Evolutionary conservation across 2,113 vertebrate species (phyloP).

Genomic region (Aegotheles bennettii): DNA sequence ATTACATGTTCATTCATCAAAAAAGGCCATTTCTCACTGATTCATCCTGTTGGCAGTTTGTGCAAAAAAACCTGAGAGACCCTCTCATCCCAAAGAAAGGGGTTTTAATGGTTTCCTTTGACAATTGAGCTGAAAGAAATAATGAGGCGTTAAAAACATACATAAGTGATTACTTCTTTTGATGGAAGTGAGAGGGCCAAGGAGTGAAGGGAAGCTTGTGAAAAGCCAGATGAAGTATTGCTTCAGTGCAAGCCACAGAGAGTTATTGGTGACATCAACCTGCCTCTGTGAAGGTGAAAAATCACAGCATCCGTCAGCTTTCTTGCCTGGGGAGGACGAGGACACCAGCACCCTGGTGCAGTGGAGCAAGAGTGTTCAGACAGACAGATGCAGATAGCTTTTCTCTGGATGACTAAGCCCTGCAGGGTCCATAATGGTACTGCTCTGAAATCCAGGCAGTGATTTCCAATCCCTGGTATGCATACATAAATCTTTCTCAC

Average conservation of each 20-base stretch:
- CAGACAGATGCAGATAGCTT: fast-evolving
- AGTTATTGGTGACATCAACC: fast-evolving
- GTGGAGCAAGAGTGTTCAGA: fast-evolving
- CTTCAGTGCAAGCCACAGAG: not conserved
- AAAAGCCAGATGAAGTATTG: not conserved
- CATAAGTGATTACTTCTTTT: not conserved
- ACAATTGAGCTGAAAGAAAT: not conserved
- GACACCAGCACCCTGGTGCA: fast-evolving
- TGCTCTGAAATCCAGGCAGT: fast-evolving
- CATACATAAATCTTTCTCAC: fast-evolving
- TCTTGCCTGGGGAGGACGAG: too few species aligned
- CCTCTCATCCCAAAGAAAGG: not conserved
- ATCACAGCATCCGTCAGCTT: fast-evolving
- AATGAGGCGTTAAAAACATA: not conserved
- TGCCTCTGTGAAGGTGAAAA: not conserved
- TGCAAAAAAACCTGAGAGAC: not conserved
- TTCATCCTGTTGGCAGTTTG: not conserved
- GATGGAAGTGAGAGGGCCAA: not conserved
- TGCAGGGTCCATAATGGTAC: fast-evolving
- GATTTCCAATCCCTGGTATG: fast-evolving
- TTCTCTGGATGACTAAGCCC: not conserved
- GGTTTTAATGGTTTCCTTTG: not conserved
- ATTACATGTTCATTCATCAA: not conserved
- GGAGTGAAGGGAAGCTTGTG: not conserved
- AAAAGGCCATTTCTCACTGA: not conserved